Evolutionary conservation across 2,113 vertebrate species (phyloP), one percentile per base, ranked within the genome.

Genomic region (Acanthisitta chloris): DNA sequence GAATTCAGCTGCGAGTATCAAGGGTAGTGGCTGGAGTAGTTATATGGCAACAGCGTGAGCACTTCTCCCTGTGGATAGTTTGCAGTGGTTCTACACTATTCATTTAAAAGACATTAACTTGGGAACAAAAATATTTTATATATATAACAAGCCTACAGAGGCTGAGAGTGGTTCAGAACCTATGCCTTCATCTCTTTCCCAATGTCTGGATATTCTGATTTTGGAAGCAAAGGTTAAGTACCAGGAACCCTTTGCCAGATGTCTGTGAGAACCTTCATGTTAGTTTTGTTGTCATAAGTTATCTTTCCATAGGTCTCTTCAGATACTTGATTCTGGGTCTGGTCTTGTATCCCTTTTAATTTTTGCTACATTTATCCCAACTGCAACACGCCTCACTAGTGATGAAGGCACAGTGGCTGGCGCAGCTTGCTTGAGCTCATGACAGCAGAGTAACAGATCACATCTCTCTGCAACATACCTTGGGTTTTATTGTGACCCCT

Each of bases 61-160:
- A n/a, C 78, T 79, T 90, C 31, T 95, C 71, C 79, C 71, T 52
- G 4, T 74, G 78, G 81, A 86, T 69, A 58, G 38, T 65, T 80
- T 88, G 71, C 74, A 88, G 8, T 77, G 67, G 9, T 93, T 90
- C 42, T 91, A 24, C 42, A 12, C 31, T 86, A 52, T 70, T 93
- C 18, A 69, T 93, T 94, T 94, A 73, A 90, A 88, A 93, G 58
- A 86, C 62, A 69, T 94, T 90, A 94, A 25, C 64, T 86, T 89
- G 18, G 46, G 95, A 95, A 73, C 54, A 80, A 67, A 90, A 86
- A 38, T 92, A 36, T 94, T 96, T 93, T 85, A 77, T 90, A 25
- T 54, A 42, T 91, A 72, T 88, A 96, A 95, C 72, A 86, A 94
- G 93, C 59, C 90, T 93, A 71, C 71, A 86, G 95, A 93, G 95